Evolutionary conservation across 2,888 invertebrate genomes (phyloP).

Genomic region (Thera obeliscata): DNA sequence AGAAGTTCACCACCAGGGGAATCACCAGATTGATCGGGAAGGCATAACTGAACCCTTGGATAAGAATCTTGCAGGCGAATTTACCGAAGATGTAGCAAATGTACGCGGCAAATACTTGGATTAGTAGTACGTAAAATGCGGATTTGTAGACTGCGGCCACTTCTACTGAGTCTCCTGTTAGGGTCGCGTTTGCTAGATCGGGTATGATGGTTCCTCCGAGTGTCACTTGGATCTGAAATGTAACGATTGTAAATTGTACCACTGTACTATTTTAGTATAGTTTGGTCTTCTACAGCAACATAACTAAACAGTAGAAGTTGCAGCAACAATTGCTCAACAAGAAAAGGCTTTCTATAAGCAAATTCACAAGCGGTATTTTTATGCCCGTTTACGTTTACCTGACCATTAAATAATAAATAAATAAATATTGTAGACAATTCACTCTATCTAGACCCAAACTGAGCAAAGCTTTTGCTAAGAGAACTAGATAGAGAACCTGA

Average conservation of each 20-base stretch:
- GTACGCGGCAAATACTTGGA: slow-evolving; percentile 93
- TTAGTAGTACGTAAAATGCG: slow-evolving; percentile 89
- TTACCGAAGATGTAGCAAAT: slow-evolving; percentile 97
- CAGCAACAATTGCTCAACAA: no score
- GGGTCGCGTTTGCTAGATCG: slow-evolving; percentile 90
- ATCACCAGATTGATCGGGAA: slow-evolving; percentile 97
- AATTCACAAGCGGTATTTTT: no score
- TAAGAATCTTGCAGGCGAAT: slow-evolving; percentile 98
- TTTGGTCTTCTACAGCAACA: no score
- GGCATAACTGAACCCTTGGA: slow-evolving; percentile 98
- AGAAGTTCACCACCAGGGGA: slow-evolving; percentile 93
- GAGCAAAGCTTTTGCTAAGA: no score
- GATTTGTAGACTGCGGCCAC: slow-evolving; percentile 89
- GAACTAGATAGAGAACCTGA: no score
- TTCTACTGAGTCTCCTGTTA: slow-evolving; percentile 90
- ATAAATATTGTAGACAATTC: no score
- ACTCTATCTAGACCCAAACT: no score
- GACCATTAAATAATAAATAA: no score
- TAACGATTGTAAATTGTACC: background rate
- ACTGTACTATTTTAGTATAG: background rate
- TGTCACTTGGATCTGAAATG: slow-evolving; percentile 83
- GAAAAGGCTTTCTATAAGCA: no score
- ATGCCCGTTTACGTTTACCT: no score
- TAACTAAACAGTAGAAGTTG: no score
- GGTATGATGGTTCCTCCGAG: slow-evolving; percentile 86